phyloP scores from a whole-genome alignment of 2,113 vertebrate species.

The Chelonoidis abingdonii region DNA sequence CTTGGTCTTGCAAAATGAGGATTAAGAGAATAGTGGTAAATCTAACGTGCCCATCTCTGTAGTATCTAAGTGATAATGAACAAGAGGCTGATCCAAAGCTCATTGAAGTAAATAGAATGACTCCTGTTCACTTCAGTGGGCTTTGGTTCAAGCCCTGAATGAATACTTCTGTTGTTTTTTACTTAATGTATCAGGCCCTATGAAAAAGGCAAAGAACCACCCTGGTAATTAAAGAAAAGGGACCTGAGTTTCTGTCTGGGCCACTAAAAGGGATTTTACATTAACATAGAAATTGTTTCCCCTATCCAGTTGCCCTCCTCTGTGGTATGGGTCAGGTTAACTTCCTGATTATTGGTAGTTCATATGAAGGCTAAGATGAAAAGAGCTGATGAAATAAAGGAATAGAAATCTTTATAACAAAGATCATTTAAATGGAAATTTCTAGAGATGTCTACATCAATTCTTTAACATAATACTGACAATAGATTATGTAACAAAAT shows the following conservation, averaged over 20 bases:
- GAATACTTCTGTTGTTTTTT: background rate
- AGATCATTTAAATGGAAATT: background rate
- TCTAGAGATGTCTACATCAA: background rate
- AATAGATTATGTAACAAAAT: slow-evolving; percentile 1
- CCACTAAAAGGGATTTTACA: background rate
- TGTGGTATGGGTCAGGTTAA: background rate
- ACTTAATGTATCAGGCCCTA: background rate
- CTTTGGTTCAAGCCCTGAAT: background rate
- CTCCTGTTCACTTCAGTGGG: background rate
- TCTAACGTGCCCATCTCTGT: accelerated
- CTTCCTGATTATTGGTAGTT: background rate
- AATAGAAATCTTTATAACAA: background rate
- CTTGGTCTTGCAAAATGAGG: background rate
- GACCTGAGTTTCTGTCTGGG: background rate
- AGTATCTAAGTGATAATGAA: background rate
- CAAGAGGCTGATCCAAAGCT: background rate
- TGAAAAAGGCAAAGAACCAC: background rate
- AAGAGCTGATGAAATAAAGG: background rate
- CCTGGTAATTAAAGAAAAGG: background rate
- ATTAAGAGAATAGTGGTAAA: background rate
- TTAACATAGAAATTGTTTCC: background rate
- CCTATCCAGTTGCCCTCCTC: background rate
- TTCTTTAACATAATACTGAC: background rate
- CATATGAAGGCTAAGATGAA: background rate
- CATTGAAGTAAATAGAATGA: background rate